Evolutionary conservation across 2,113 vertebrate species (phyloP).

Genomic region (Chamaetylas fuelleborni): DNA sequence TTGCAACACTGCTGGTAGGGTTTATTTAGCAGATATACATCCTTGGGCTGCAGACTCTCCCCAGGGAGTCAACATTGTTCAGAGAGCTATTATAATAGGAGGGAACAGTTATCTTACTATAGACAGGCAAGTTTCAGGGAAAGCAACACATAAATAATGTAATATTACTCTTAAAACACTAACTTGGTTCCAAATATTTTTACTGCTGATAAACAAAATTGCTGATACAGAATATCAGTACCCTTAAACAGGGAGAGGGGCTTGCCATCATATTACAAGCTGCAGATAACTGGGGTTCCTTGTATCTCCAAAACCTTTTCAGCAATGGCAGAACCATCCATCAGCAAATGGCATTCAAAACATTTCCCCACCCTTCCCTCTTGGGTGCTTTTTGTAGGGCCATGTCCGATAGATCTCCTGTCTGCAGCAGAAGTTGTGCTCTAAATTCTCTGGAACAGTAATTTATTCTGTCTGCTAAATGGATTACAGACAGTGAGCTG

Average conservation of each 20-base stretch:
- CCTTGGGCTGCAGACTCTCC: background rate
- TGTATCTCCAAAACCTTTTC: background rate
- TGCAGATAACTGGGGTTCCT: background rate
- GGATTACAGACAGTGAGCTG: background rate
- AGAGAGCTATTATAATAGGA: background rate
- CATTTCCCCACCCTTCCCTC: background rate
- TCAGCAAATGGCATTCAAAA: background rate
- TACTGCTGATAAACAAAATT: background rate
- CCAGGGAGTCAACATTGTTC: background rate
- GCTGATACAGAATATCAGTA: background rate
- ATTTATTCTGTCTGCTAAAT: background rate
- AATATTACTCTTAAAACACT: background rate
- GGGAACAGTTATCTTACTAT: background rate
- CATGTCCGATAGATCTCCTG: background rate
- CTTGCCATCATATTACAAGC: rapidly evolving
- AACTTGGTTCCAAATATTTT: background rate
- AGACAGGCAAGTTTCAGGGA: background rate
- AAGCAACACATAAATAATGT: background rate
- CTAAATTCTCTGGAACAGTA: background rate
- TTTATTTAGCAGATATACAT: background rate
- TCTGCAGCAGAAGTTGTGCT: background rate
- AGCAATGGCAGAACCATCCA: background rate
- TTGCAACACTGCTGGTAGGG: rapidly evolving
- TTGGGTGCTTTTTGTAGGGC: background rate
- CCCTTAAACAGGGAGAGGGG: background rate